A percentile compares a stretch with the other conserved stretches of the same genome.
Conservation (phyloP, 2,113 vertebrate species). For the Ia io region DNA sequence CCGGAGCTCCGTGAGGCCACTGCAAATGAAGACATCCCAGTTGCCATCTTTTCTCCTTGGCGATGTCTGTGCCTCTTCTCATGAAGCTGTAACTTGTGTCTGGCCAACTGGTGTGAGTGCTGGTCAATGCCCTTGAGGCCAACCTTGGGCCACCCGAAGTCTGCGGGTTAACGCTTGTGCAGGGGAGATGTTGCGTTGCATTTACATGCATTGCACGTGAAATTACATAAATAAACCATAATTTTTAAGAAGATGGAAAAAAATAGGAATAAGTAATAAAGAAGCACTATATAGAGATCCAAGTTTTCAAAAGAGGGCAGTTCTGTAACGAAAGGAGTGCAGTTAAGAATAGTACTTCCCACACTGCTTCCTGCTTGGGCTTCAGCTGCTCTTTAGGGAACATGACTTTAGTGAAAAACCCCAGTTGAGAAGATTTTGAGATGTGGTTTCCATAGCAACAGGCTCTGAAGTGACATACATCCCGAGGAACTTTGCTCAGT, state of each 20-base stretch:
- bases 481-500: conserved; percentile 52
- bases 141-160: not conserved
- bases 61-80: not conserved
- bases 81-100: not conserved
- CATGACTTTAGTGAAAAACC: conserved; percentile 56
- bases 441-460: conserved; percentile 62
- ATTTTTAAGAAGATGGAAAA: not conserved
- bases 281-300: conserved; percentile 15
- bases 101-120: not conserved
- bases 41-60: not conserved
- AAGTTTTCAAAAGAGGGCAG: conserved; percentile 53
- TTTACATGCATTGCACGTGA: not conserved
- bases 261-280: conserved; percentile 41
- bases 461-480: conserved; percentile 56
- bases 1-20: not conserved
- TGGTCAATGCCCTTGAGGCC: not conserved
- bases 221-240: not conserved
- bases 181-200: not conserved
- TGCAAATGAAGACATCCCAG: not conserved
- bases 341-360: conserved; percentile 73
- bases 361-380: conserved; percentile 69
- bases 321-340: conserved; percentile 33
- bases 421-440: conserved; percentile 59
- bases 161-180: not conserved
- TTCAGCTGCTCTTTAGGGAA: conserved; percentile 64